Evolutionary conservation across 2,888 invertebrate genomes (phyloP), one percentile per base, ranked within the genome.

Genomic region (Altica lythri): DNA sequence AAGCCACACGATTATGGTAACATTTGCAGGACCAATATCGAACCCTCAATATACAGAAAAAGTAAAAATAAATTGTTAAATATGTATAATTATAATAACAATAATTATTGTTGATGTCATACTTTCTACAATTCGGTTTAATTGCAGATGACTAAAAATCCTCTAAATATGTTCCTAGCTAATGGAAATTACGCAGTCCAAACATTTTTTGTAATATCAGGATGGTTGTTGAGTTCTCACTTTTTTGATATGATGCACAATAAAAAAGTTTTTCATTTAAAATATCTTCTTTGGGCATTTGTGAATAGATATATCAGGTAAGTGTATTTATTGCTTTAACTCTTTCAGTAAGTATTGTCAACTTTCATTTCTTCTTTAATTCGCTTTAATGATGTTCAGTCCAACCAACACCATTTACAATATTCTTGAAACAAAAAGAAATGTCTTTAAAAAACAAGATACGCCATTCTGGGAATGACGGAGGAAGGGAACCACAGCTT

Each of bases 221-320:
- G 65, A 13, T 69, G 64, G 64, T 51, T 69, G 37, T 43, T 68
- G 2, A 60, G 65, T 0, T 69, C 62, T 40, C 59, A 69, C 29
- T 64, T 67, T 25, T 68, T 66, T 42, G 48, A 53, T 25, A 60
- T 59, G 37, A 56, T 65, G 13, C 64, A 67, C 34, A 55, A 55
- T 30, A 52, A 56, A 13, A 64, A 64, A 42, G 47, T 45, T 2
- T 49, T 71, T 16, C 59, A 49, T n/a, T 22, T 66, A 6, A 61
- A 53, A 16, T 60, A 65, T 43, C 22, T 73, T 2, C 19, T 67
- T 10, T 35, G 63, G 30, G 64, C 68, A 1, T 65, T 73, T 4
- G n/a, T 71, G 9, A 67, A 68, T 42, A 63, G 73, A 60, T 72
- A 70, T 42, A 51, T 72, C 13, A 66, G 71, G 71, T 71, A 60